Evolutionary conservation across 2,113 vertebrate species (phyloP).

Genomic region (Bubo scandiacus): DNA sequence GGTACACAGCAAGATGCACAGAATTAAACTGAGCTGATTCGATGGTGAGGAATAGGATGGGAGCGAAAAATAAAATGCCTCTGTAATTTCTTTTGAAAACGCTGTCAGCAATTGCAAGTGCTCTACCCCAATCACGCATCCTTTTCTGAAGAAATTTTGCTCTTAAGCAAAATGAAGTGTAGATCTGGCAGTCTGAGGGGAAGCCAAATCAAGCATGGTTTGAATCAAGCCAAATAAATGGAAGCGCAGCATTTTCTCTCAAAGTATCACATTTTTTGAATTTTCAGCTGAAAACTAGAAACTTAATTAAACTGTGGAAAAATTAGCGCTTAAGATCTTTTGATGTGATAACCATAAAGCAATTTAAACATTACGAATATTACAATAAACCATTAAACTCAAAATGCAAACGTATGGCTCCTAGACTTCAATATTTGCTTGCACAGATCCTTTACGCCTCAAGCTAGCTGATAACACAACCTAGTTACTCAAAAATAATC

Average conservation of each 20-base stretch:
- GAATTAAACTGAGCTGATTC: neutral
- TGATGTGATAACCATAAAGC: rapidly evolving
- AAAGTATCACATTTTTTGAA: neutral
- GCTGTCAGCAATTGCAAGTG: neutral
- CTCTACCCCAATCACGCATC: neutral
- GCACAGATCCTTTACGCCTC: neutral
- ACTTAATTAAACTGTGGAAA: slow-evolving; percentile 7
- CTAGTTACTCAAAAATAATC: neutral
- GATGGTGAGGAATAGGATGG: neutral
- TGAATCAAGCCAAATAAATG: neutral
- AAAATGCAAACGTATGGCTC: neutral
- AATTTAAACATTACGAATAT: neutral
- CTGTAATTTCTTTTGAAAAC: neutral
- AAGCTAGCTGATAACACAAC: neutral
- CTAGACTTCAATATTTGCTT: neutral
- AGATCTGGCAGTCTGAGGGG: no score
- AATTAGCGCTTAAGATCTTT: neutral
- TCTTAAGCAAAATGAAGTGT: neutral
- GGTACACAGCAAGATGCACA: neutral
- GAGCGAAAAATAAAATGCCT: neutral
- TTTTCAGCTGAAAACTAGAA: neutral
- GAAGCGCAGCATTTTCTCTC: neutral
- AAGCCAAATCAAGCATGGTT: neutral
- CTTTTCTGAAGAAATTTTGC: neutral
- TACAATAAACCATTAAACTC: neutral